Evolutionary conservation across 2,888 invertebrate species (phyloP), one percentile per base, ranked within the genome.

Genomic region (Entomobrya multifasciata): DNA sequence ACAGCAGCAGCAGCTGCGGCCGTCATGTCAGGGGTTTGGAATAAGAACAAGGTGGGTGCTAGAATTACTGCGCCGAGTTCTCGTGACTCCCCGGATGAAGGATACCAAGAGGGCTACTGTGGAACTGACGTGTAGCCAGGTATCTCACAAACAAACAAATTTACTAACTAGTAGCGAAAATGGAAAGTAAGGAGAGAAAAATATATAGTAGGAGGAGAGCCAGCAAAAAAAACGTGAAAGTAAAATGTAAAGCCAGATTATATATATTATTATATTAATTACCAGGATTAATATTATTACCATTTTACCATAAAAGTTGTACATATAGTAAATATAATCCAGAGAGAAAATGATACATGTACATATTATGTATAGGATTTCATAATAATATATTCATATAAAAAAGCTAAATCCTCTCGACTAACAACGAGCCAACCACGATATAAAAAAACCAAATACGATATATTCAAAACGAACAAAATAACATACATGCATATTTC

Each of bases 71-170:
- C 91, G 17, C 91, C 91, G 15, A 89, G 91, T 70, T 89, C 92
- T 91, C 95, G 97, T 92, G 97, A 96, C 92, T 96, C 97, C 27
- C 96, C 96, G 57, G 97, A 97, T 92, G 97, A 97, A 93, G 96
- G 97, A 88, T 97, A 97, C 93, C 97, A 97, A 93, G 97, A 97
- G 93, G 97, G 97, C 44, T 91, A 91, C 92, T 96, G 97, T 93
- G 97, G 97, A 91, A 97, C 97, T 91, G 97, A 97, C 93, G 97
- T 97, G 93, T 97, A 86, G 80, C 86, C 62, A 13, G 36, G 36
- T n/a, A n/a, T n/a, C 36, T 36, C 36, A 36, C 8, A 8, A n/a
- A n/a, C n/a, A n/a, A n/a, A n/a, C n/a, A n/a, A n/a, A n/a, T n/a
- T 74, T 55, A 36, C 15, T 11, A 11, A 47, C 6, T 15, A 20